These are phyloP conservation scores for Alsophila aescularia DNA, from an alignment of 2,888 invertebrate genomes.

Conservation along the genomic window DNA sequence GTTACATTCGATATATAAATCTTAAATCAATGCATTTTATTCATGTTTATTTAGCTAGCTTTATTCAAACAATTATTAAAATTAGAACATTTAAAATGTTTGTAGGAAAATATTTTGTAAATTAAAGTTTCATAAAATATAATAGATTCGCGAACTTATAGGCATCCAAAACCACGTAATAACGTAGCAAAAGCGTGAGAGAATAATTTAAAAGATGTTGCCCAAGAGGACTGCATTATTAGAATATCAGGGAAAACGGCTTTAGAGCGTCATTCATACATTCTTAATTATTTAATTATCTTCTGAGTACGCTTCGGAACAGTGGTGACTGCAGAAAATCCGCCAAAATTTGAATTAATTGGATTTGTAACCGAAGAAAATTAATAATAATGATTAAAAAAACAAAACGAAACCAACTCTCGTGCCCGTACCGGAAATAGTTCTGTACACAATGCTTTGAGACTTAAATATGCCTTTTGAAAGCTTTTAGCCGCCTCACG, in stretches of 20 bases:
- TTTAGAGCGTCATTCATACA: slow-evolving; percentile 81
- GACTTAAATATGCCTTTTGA: slow-evolving; percentile 42
- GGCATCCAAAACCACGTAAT: slow-evolving; percentile 67
- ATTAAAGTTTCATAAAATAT: slow-evolving; percentile 34
- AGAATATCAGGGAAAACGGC: slow-evolving; percentile 79
- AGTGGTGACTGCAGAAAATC: slow-evolving; percentile 69
- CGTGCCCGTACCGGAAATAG: slow-evolving; percentile 39
- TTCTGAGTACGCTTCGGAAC: slow-evolving; percentile 69
- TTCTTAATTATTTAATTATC: slow-evolving; percentile 84
- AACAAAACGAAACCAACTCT: slow-evolving; percentile 50
- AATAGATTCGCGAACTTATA: slow-evolving; percentile 59
- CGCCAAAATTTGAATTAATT: slow-evolving; percentile 73
- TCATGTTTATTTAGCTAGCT: too few species aligned
- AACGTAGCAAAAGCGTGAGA: slow-evolving; percentile 69
- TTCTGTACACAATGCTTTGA: slow-evolving; percentile 42
- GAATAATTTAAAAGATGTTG: slow-evolving; percentile 81
- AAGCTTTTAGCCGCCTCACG: slow-evolving; percentile 63
- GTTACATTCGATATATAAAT: too few species aligned
- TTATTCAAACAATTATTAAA: too few species aligned
- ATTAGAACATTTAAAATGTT: too few species aligned
- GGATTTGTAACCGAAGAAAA: slow-evolving; percentile 61
- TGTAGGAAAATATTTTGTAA: not conserved
- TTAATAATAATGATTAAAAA: slow-evolving; percentile 55
- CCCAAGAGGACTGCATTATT: slow-evolving; percentile 82
- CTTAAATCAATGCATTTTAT: too few species aligned